A percentile compares a stretch with the other conserved stretches of the same genome.
Evolutionary conservation across 2,888 invertebrate species (phyloP).

Genomic region (Caenorhabditis japonica): DNA sequence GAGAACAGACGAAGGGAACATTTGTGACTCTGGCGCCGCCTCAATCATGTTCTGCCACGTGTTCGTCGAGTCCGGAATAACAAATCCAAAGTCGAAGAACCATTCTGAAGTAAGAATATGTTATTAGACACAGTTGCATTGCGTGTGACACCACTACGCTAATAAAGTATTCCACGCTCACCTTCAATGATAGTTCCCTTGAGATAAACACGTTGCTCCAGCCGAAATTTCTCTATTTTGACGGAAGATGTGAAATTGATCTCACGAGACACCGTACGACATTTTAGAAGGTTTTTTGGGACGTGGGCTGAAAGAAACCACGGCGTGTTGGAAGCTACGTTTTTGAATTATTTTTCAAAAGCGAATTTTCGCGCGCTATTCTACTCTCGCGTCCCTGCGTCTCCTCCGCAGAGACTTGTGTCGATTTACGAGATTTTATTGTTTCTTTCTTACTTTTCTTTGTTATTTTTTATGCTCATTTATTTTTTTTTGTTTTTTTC

Average conservation of each 20-base stretch:
- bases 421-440: too few species aligned
- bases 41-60: conserved; percentile 99
- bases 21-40: conserved; percentile 98
- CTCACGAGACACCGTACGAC: conserved; percentile 82
- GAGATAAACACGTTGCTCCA: conserved; percentile 86
- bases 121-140: conserved; percentile 2
- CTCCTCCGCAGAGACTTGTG: too few species aligned
- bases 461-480: too few species aligned
- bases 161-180: conserved; percentile 38
- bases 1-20: conserved; percentile 99
- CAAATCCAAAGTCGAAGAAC: conserved; percentile 99
- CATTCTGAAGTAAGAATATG: conserved; percentile 83
- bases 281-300: conserved; percentile 94
- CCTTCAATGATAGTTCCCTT: conserved; percentile 80
- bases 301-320: conserved; percentile 86
- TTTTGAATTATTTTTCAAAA: too few species aligned
- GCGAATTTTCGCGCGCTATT: too few species aligned
- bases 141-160: conserved; percentile 39
- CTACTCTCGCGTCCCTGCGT: too few species aligned
- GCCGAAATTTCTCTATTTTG: conserved; percentile 92
- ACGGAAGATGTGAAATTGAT: conserved; percentile 83
- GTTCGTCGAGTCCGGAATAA: conserved; percentile 97
- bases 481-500: too few species aligned
- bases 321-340: too few species aligned
- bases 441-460: too few species aligned